Base-by-base conservation (phyloP, 2,888 invertebrate genomes). In the Scaptomyza caliginosa region DNA sequence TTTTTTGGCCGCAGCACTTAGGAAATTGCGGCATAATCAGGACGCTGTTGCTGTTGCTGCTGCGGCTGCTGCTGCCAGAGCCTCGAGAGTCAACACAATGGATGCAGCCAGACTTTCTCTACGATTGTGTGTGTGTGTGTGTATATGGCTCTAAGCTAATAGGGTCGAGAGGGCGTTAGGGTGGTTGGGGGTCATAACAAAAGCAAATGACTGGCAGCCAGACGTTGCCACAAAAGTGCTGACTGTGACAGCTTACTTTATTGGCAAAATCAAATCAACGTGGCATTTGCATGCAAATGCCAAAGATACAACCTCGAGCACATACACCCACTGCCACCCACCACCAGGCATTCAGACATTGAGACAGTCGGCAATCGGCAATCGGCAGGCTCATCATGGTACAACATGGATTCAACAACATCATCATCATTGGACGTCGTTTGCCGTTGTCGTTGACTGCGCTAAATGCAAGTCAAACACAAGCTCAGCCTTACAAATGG, bases 171-270 rank as follows among this genome's bases (percentile, higher is more conserved):
- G 10, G 30, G 30, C 17, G 17, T 7, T 17, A 23, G 21, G 34
- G 36, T 8, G 28, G 10, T 3, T 26, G 11, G 16, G 5, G 10
- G 24, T 36, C 30, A 72, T 50, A 73, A 77, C 71, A 72, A 72
- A 77, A 59, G 58, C 70, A 57, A 73, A 68, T 74, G 74, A 77
- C 36, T 32, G 42, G n/a, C 46, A 65, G 48, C 58, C 75, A 82
- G 74, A 42, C 75, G 43, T 23, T 51, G 72, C 66, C 55, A 66
- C 77, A 80, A 89, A 87, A 87, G 89, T 87, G 87, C 87, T 87
- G 87, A 87, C 89, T 88, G 77, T 87, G 89, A 87, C 87, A 89
- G 87, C 89, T 87, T 88, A 76, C 84, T 86, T 87, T 87, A 87
- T 87, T 87, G 87, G 86, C 86, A 89, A 81, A 87, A 87, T 87